phyloP scores from a whole-genome alignment of 1,140 invertebrate genomes.

The Probaryconus sp. region DNA sequence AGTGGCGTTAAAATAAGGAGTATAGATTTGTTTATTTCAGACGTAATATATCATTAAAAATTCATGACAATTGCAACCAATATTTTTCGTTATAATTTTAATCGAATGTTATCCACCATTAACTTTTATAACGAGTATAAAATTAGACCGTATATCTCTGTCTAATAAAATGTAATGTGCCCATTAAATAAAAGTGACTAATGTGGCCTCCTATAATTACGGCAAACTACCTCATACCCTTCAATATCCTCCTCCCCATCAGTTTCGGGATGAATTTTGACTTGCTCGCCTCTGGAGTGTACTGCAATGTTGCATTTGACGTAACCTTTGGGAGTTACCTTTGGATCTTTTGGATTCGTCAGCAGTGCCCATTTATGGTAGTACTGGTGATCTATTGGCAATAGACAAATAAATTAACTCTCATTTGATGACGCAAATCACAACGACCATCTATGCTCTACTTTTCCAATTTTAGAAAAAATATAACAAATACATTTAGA shows the following conservation, averaged over 20 bases:
- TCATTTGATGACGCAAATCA: slow-evolving; percentile 16
- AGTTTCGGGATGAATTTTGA: slow-evolving; percentile 79
- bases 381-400: slow-evolving; percentile 84
- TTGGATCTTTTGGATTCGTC: slow-evolving; percentile 82
- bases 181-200: slow-evolving; percentile 17
- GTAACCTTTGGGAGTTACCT: slow-evolving; percentile 84
- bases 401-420: background rate
- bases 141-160: no score
- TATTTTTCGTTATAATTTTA: no score
- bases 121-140: no score
- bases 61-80: no score
- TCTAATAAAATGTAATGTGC: no score
- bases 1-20: slow-evolving; percentile 2
- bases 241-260: slow-evolving; percentile 85
- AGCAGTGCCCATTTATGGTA: slow-evolving; percentile 90
- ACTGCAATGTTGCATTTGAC: slow-evolving; percentile 87
- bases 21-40: slow-evolving; percentile 5
- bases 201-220: background rate
- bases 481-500: no score
- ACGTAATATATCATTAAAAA: background rate
- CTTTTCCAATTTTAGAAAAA: no score
- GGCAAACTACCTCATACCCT: slow-evolving; percentile 78
- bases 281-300: slow-evolving; percentile 83
- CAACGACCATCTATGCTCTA: no score
- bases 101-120: no score